phyloP scores from a whole-genome alignment of 2,113 vertebrate genomes.

The Lontra canadensis region DNA sequence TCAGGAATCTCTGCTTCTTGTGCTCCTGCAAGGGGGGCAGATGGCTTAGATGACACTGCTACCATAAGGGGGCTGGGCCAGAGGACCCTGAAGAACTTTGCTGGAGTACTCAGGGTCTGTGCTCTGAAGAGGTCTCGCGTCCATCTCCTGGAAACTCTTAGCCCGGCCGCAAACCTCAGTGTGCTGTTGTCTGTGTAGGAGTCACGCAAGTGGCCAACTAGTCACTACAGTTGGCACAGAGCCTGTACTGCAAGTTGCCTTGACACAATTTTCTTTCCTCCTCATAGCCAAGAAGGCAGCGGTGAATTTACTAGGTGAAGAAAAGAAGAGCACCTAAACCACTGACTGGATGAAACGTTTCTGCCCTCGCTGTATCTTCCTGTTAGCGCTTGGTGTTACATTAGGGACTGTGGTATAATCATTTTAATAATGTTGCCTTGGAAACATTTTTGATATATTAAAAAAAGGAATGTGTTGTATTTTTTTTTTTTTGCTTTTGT shows the following conservation, averaged over 20 bases:
- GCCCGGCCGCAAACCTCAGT: background rate
- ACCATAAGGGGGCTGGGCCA: background rate
- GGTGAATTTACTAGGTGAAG: conserved; percentile 95
- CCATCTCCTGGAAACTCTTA: background rate
- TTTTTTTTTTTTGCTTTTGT: conserved; percentile 70
- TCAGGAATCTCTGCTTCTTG: background rate
- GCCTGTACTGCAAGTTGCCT: background rate
- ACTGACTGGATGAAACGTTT: background rate
- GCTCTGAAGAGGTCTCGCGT: background rate
- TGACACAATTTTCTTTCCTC: conserved; percentile 57
- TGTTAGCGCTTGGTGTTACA: conserved; percentile 71
- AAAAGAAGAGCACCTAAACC: conserved; percentile 93
- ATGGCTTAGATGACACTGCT: background rate
- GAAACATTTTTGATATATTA: conserved; percentile 83
- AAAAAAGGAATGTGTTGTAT: conserved; percentile 70
- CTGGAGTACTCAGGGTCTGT: background rate
- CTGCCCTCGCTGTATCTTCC: conserved; percentile 44
- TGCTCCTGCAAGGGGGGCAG: background rate
- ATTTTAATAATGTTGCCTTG: conserved; percentile 83
- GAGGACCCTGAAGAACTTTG: background rate
- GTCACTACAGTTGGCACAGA: background rate
- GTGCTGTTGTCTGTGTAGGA: background rate
- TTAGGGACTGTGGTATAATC: conserved; percentile 77
- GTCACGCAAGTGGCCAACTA: background rate
- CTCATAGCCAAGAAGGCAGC: conserved; percentile 94